A percentile compares a stretch with the other conserved stretches of the same genome.
phyloP scores from a whole-genome alignment of 2,113 vertebrate genomes.

The Thomomys bottae region DNA sequence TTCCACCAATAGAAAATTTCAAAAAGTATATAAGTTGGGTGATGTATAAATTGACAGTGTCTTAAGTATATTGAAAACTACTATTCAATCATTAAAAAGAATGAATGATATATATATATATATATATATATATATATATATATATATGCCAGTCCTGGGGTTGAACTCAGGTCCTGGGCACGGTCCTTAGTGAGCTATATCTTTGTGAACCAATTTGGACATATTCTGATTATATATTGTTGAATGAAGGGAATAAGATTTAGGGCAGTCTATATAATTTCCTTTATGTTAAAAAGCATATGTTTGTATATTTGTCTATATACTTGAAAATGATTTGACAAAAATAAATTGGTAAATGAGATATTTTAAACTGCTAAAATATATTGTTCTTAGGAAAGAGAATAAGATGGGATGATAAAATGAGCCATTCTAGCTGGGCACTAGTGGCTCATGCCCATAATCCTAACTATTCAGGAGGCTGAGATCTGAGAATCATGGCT shows the following conservation, averaged over 20 bases:
- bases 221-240: neutral
- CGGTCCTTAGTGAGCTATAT: too few relatives aligned
- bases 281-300: slow-evolving; percentile 37
- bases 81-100: slow-evolving; percentile 41
- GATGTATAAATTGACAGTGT: slow-evolving; percentile 44
- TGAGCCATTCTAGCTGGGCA: neutral
- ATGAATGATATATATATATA: too few relatives aligned
- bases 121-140: too few relatives aligned
- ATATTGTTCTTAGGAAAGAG: neutral
- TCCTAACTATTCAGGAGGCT: too few relatives aligned
- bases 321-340: slow-evolving; percentile 45
- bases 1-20: slow-evolving; percentile 23
- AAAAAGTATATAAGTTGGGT: neutral
- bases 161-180: too few relatives aligned
- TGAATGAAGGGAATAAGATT: neutral
- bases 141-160: too few relatives aligned
- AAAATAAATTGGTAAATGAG: slow-evolving; percentile 37
- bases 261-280: neutral
- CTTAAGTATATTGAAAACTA: slow-evolving; percentile 24
- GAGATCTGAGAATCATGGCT: too few relatives aligned
- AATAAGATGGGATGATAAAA: neutral
- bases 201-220: slow-evolving; percentile 28
- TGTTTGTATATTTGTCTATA: slow-evolving; percentile 45
- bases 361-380: slow-evolving; percentile 40
- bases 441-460: too few relatives aligned